Conservation (phyloP, 2,797 vertebrate species). For the Bufotes viridis region DNA sequence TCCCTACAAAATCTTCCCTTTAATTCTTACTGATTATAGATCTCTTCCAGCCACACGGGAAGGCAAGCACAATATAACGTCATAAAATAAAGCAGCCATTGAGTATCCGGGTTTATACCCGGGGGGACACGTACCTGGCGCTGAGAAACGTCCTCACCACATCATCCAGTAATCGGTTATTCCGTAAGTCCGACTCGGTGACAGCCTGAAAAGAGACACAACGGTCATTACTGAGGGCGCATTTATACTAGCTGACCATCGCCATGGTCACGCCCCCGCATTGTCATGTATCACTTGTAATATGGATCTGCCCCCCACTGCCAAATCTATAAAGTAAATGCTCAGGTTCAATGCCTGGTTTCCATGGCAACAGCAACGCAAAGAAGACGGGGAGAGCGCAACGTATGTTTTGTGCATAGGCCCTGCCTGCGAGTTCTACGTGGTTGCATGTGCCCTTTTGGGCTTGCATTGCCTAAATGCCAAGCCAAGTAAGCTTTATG, state of each 20-base stretch:
- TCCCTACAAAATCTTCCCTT: too few species aligned
- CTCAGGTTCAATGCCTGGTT: not conserved
- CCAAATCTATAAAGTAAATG: not conserved
- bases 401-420: not conserved
- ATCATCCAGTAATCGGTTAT: conserved; percentile 90
- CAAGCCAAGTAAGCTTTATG: too few species aligned
- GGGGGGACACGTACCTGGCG: conserved; percentile 80
- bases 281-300: not conserved
- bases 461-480: too few species aligned
- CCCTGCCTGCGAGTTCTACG: too few species aligned
- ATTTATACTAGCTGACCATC: too few species aligned
- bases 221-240: not conserved
- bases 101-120: not conserved
- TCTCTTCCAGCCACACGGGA: not conserved
- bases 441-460: too few species aligned
- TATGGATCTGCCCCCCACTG: not conserved
- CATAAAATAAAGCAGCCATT: not conserved
- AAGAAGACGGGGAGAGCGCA: not conserved
- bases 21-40: not conserved
- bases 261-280: not conserved
- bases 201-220: conserved; percentile 75
- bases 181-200: conserved; percentile 87
- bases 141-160: conserved; percentile 83
- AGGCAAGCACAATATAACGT: not conserved
- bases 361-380: not conserved